These are phyloP conservation scores for Bicyclus anynana DNA, from an alignment of 1,140 invertebrate genomes.

Conservation along the genomic window DNA sequence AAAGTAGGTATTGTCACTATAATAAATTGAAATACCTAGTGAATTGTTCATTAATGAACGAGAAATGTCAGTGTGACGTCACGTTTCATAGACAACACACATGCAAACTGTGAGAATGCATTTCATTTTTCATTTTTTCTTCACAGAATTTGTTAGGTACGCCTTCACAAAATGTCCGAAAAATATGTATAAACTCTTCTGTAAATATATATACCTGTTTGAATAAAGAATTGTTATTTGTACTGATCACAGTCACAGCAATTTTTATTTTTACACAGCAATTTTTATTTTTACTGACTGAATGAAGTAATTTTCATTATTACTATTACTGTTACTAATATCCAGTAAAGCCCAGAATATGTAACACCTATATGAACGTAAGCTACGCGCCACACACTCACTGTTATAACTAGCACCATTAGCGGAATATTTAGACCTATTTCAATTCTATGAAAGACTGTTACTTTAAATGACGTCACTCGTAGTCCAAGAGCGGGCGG, in stretches of 20 bases:
- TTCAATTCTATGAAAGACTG: constrained; percentile 10
- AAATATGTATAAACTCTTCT: too few species aligned
- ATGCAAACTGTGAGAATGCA: too few species aligned
- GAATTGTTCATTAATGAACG: too few species aligned
- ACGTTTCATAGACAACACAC: too few species aligned
- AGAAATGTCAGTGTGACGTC: too few species aligned
- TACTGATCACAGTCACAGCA: background rate
- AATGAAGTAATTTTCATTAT: background rate
- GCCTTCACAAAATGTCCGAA: too few species aligned
- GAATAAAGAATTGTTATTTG: too few species aligned
- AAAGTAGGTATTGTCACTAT: too few species aligned
- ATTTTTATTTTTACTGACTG: background rate
- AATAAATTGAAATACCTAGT: too few species aligned
- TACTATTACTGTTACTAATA: background rate
- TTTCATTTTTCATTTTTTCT: too few species aligned
- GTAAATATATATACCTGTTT: background rate
- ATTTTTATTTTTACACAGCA: background rate
- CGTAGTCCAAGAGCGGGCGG: background rate
- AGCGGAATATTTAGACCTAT: constrained; percentile 15
- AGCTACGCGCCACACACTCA: constrained; percentile 4
- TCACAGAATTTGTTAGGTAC: too few species aligned
- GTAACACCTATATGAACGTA: background rate
- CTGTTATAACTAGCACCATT: constrained; percentile 22
- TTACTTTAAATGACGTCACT: background rate
- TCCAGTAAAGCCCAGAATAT: constrained; percentile 2